Percentiles rank a stretch among this genome's conserved stretches.
Evolutionary conservation across 1,140 invertebrate genomes (phyloP).

Genomic region (Charaxes varanes): DNA sequence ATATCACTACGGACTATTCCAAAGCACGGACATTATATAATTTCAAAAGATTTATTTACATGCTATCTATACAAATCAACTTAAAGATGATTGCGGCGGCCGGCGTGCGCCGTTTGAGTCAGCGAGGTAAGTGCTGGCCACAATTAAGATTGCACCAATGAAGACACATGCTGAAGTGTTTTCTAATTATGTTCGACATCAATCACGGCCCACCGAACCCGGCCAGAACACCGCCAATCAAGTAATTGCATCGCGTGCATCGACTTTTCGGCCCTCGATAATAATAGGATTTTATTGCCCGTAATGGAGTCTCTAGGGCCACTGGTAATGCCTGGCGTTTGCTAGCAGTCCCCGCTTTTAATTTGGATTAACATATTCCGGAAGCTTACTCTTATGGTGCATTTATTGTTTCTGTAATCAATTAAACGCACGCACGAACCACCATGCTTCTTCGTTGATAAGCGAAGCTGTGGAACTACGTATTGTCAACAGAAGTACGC

Average conservation of each 20-base stretch:
- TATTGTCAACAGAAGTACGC: too few relatives aligned
- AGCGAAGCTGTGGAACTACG: too few relatives aligned
- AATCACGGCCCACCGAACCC: constrained; percentile 52
- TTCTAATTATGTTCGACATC: constrained; percentile 72
- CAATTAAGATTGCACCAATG: constrained; percentile 67
- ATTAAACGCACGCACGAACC: constrained; percentile 55
- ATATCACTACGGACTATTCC: too few relatives aligned
- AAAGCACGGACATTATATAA: too few relatives aligned
- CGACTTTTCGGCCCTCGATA: constrained; percentile 72
- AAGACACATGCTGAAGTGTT: constrained; percentile 71
- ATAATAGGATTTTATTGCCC: constrained; percentile 72
- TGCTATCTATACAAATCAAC: constrained; percentile 19
- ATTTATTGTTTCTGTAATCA: constrained; percentile 51
- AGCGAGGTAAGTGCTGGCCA: constrained; percentile 62
- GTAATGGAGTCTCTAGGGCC: constrained; percentile 72
- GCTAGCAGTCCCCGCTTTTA: constrained; percentile 55
- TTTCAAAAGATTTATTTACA: constrained; percentile 13
- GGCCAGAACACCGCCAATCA: constrained; percentile 68
- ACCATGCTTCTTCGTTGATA: too few relatives aligned
- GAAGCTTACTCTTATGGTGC: constrained; percentile 31
- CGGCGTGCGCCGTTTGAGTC: constrained; percentile 53
- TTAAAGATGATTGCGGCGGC: constrained; percentile 17
- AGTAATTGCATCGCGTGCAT: constrained; percentile 73
- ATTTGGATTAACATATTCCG: constrained; percentile 65
- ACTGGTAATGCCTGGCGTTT: constrained; percentile 54